Evolutionary conservation across 2,888 invertebrate genomes (phyloP).

Genomic region (Diarsia mendica): DNA sequence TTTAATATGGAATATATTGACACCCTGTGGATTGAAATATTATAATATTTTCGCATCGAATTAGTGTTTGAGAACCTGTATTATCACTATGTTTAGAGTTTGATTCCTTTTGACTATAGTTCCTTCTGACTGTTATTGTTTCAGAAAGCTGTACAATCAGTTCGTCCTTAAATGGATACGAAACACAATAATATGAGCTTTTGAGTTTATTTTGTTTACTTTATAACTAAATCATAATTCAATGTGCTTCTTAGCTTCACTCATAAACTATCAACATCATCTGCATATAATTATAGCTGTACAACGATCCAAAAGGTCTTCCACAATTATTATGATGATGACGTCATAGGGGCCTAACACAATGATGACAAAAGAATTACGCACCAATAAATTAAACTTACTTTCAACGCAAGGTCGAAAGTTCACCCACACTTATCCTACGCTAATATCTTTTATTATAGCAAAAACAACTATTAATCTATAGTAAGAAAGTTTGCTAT

Average conservation of each 20-base stretch:
- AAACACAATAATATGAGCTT: neutral
- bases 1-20: slow-evolving; percentile 9
- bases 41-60: too few relatives aligned
- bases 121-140: neutral
- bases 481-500: slow-evolving; percentile 48
- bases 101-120: neutral
- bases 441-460: slow-evolving; percentile 52
- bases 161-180: neutral
- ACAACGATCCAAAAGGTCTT: slow-evolving; percentile 43
- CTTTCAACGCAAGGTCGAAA: slow-evolving; percentile 80
- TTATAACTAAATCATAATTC: slow-evolving; percentile 11
- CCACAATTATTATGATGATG: slow-evolving; percentile 48
- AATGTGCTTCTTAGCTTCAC: neutral
- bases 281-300: slow-evolving; percentile 49
- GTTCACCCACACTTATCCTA: slow-evolving; percentile 77
- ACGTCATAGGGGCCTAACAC: slow-evolving; percentile 69
- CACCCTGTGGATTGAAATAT: neutral
- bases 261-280: slow-evolving; percentile 26
- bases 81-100: neutral
- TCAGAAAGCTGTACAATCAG: neutral
- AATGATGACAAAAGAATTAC: slow-evolving; percentile 72
- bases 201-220: slow-evolving; percentile 2
- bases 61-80: neutral
- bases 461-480: slow-evolving; percentile 35
- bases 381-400: slow-evolving; percentile 72